Evolutionary conservation across 2,888 invertebrate genomes (phyloP), one percentile per base, ranked within the genome.

Genomic region (Parthenolecanium corni): DNA sequence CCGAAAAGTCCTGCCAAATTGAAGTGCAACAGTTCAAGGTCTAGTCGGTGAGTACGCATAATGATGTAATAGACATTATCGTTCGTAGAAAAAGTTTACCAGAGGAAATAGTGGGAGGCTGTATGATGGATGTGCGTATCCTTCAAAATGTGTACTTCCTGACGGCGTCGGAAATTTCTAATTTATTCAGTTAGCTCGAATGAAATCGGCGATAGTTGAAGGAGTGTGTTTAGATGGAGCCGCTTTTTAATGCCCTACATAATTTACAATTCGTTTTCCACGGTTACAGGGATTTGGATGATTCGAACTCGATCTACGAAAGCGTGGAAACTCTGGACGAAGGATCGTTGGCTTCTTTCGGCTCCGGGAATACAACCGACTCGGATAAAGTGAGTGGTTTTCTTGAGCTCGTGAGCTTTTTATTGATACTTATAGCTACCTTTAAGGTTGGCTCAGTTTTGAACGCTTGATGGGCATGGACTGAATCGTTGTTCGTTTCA

Each of bases 301-400:
- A 94, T 70, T 80, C 82, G 68, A 83, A 85, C 14, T 80, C 87
- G 9, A 77, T 88, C 51, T 89, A 91, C 67, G 89, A 90, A 71
- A 86, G 86, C 68, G 86, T 89, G 65, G 91, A 92, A 71, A 86
- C 88, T 72, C 78, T 86, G 66, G 92, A 93, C 72, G 79, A 93
- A 65, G 92, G 91, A 71, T 90, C 90, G 0, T 74, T 91, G 68
- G 86, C 89, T 36, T 94, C 94, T 44, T 93, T 91, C 70, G 92
- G 91, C 58, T 94, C 93, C 65, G 91, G 92, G 38, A 93, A 93
- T 74, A 94, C 94, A 18, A 89, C 89, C 1, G 90, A 90, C 75
- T 92, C 92, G 65, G 92, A 92, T 74, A 90, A 91, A 86, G 91
- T 91, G 78, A 79, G 85, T 75, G 49, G 61, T 54, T 49, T 18